Percentiles rank a stretch among this genome's conserved stretches.
Evolutionary conservation across 1,140 invertebrate genomes (phyloP).

Genomic region (Saccostrea glomerata): DNA sequence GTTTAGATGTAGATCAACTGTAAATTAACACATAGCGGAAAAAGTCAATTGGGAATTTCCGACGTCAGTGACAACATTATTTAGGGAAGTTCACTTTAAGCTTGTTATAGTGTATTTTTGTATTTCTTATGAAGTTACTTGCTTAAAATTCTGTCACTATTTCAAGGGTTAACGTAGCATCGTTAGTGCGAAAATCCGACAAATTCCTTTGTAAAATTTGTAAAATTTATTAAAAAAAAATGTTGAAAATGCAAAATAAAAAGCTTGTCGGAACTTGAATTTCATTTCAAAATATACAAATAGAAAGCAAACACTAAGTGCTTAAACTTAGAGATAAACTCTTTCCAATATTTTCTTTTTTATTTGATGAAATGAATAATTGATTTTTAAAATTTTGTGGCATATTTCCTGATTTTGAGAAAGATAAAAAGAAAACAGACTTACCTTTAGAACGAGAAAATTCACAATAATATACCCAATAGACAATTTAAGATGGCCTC

Average conservation of each 20-base stretch:
- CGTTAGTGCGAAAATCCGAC: too few species aligned
- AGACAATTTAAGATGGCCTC: conserved; percentile 26
- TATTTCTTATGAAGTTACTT: neutral
- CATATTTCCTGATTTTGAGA: neutral
- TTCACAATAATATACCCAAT: neutral
- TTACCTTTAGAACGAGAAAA: neutral
- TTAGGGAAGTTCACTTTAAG: neutral
- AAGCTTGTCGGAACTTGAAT: too few species aligned
- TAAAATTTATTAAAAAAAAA: too few species aligned
- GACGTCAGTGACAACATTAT: neutral
- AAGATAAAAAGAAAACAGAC: neutral
- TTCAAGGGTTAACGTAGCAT: too few species aligned
- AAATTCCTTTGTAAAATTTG: too few species aligned
- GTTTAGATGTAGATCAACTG: neutral
- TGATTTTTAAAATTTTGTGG: neutral
- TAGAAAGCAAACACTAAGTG: too few species aligned
- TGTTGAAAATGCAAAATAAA: too few species aligned
- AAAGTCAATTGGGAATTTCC: conserved; percentile 11
- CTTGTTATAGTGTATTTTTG: neutral
- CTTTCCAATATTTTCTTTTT: too few species aligned
- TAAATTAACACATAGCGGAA: neutral
- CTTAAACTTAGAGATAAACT: too few species aligned
- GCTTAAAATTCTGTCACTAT: too few species aligned
- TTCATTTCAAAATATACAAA: too few species aligned
- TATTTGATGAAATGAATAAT: too few species aligned